Evolutionary conservation across 2,797 vertebrate species (phyloP), one percentile per base, ranked within the genome.

Genomic region (Botia kubotai): DNA sequence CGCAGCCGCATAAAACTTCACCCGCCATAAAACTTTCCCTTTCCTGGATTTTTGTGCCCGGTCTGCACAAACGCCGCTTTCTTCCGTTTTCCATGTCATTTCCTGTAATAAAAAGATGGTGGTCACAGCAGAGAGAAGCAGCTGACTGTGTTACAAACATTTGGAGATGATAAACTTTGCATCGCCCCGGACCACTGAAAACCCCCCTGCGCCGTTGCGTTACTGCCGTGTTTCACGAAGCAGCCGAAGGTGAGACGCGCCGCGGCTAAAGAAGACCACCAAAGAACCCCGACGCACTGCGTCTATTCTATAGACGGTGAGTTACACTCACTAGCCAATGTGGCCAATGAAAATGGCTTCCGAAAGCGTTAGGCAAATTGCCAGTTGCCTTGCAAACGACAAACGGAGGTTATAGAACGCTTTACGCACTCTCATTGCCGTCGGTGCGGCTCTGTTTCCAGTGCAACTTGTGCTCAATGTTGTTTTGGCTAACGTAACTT

Each of bases 21-120:
- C 29, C 17, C 57, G 19, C 48, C 46, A 86, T 88, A 75, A 87
- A 85, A 75, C 86, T 87, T 89, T 88, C 68, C 76, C 66, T 88
- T 80, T 89, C 75, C 90, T 90, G 87, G 92, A 89, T 86, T 90
- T 91, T 93, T 89, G 90, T 91, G 92, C 92, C 93, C 23, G 75
- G 88, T 89, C 89, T 93, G 93, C 91, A 93, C 92, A 92, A 92
- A 94, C 93, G 85, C 91, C 83, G 91, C 94, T 95, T 95, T 96
- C 95, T 96, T 96, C 96, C 96, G 95, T 95, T 94, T 91, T 95
- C 92, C 93, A 97, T 96, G 96, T 98, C 97, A 97, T 96, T 97
- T 98, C 97, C 97, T 97, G 96, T 96, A 94, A 93, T 95, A 95
- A 96, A 94, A 97, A 96, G 91, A 97, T 97, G 96, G 96, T 95